Conservation (phyloP, 2,888 invertebrate species). For the Antheraea yamamai region DNA sequence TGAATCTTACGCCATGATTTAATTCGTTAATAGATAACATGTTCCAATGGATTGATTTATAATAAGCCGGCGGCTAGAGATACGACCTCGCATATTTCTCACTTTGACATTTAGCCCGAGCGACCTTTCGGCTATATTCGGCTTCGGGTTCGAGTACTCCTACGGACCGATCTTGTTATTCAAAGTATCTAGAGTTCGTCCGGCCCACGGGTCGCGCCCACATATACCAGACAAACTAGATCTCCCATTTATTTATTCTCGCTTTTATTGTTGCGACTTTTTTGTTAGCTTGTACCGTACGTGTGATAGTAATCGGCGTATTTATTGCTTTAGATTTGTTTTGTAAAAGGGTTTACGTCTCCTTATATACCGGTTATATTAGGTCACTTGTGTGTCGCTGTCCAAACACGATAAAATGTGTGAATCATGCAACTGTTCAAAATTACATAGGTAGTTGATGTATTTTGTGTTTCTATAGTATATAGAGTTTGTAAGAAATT, state of each 20-base stretch:
- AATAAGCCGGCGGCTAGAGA: conserved; percentile 52
- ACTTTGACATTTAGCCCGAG: conserved; percentile 73
- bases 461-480: neutral
- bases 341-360: conserved; percentile 17
- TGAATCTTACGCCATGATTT: conserved; percentile 26
- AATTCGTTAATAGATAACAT: conserved; percentile 26
- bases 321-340: conserved; percentile 22
- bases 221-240: conserved; percentile 65
- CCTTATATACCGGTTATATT: conserved; percentile 20
- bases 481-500: neutral
- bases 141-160: conserved; percentile 61
- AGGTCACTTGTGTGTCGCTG: conserved; percentile 9
- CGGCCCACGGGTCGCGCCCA: conserved; percentile 64
- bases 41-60: conserved; percentile 32
- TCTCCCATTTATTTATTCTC: conserved; percentile 36
- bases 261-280: conserved; percentile 21
- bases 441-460: neutral
- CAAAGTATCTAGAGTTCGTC: conserved; percentile 32
- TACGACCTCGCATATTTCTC: conserved; percentile 57
- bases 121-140: conserved; percentile 72
- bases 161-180: conserved; percentile 55
- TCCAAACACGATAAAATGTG: conserved; percentile 8
- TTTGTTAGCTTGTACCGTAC: conserved; percentile 14
- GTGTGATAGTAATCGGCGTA: conserved; percentile 20
- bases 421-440: neutral